A percentile compares a stretch with the other conserved stretches of the same genome.
These are phyloP conservation scores for Rhinopomastus cyanomelas DNA, from an alignment of 2,113 vertebrate species.

Conservation along the genomic window DNA sequence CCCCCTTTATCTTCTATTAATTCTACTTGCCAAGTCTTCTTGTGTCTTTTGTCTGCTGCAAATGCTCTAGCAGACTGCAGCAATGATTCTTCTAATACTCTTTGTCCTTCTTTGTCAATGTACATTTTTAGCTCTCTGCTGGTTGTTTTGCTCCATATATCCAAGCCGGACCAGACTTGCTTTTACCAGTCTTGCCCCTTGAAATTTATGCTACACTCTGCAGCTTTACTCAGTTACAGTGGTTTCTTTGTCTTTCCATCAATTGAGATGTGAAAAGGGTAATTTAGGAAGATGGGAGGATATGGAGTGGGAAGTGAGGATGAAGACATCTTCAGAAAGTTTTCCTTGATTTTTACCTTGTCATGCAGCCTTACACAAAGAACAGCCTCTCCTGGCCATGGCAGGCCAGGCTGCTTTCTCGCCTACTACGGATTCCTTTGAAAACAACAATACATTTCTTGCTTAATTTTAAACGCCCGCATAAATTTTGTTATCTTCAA, in stretches of 20 bases:
- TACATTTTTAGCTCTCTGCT: constrained; percentile 54
- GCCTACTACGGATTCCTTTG: not conserved
- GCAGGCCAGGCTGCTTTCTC: constrained; percentile 1
- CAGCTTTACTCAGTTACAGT: constrained; percentile 11
- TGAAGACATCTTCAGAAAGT: constrained; percentile 50
- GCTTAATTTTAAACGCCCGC: not conserved
- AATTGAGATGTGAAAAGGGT: constrained; percentile 61
- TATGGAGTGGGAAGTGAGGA: constrained; percentile 59
- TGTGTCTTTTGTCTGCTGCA: constrained; percentile 3
- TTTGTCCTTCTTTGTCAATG: constrained; percentile 13
- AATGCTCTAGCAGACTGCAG: constrained; percentile 8
- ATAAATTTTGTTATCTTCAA: constrained; percentile 29
- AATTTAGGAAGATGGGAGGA: constrained; percentile 69
- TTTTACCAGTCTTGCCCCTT: constrained; percentile 44
- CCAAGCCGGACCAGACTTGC: constrained; percentile 47
- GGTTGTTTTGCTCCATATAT: constrained; percentile 39
- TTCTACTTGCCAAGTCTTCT: not conserved
- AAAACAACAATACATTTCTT: not conserved
- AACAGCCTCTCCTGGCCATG: not conserved
- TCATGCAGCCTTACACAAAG: constrained; percentile 42
- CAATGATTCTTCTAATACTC: not conserved
- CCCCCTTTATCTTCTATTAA: not conserved
- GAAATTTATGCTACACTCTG: constrained; percentile 43
- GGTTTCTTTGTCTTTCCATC: constrained; percentile 60
- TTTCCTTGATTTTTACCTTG: constrained; percentile 38